phyloP scores from a whole-genome alignment of 2,113 vertebrate genomes.

The Ginglymostoma cirratum region DNA sequence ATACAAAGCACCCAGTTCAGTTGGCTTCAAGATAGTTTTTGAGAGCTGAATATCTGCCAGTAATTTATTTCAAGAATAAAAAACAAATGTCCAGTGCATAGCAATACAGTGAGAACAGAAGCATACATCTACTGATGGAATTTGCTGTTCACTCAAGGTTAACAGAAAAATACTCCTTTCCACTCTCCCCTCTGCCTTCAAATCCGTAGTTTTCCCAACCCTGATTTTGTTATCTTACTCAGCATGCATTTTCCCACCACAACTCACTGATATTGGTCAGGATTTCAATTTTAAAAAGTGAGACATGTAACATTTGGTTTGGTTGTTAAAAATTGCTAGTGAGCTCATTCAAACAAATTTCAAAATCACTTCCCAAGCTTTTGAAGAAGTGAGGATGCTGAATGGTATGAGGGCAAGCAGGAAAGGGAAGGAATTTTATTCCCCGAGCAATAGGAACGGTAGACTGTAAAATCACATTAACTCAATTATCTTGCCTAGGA shows the following conservation, averaged over 20 bases:
- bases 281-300: neutral
- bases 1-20: constrained; percentile 42
- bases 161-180: neutral
- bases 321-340: neutral
- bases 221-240: neutral
- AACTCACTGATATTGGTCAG: neutral
- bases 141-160: constrained; percentile 9
- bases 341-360: neutral
- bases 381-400: neutral
- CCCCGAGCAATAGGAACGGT: neutral
- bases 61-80: constrained; percentile 49
- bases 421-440: neutral
- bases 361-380: neutral
- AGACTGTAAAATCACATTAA: constrained; percentile 1
- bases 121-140: constrained; percentile 49
- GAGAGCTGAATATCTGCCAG: constrained; percentile 52
- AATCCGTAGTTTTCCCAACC: neutral
- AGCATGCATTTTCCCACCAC: neutral
- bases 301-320: neutral
- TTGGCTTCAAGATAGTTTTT: constrained; percentile 52
- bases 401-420: neutral
- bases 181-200: neutral
- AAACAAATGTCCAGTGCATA: constrained; percentile 50
- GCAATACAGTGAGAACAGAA: constrained; percentile 53
- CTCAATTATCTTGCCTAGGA: neutral